These are phyloP conservation scores for Pampus argenteus DNA, from an alignment of 2,797 vertebrate species.

Conservation along the genomic window DNA sequence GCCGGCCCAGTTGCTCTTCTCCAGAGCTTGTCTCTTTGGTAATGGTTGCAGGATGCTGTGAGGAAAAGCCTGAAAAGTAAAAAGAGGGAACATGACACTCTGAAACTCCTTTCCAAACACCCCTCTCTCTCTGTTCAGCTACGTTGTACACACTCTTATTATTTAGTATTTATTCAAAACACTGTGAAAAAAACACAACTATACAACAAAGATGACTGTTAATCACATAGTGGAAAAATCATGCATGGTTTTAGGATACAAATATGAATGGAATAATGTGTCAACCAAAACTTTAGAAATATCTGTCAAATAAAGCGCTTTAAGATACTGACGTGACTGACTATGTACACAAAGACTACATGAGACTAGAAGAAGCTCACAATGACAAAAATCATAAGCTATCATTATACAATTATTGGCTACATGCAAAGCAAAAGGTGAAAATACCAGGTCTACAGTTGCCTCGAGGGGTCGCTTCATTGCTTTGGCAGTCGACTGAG, in stretches of 20 bases:
- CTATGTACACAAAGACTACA: conserved; percentile 69
- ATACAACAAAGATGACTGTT: conserved; percentile 59
- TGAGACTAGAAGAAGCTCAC: conserved; percentile 77
- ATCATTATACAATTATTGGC: conserved; percentile 90
- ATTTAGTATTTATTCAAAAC: conserved; percentile 37
- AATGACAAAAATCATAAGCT: conserved; percentile 84
- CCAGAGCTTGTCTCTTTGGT: conserved; percentile 98
- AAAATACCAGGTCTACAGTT: conserved; percentile 95
- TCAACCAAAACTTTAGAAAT: conserved; percentile 48
- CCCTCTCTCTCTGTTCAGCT: conserved; percentile 2
- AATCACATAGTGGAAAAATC: conserved; percentile 59
- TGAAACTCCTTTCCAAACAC: conserved; percentile 1
- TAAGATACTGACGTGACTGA: conserved; percentile 67
- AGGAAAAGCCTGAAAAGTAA: conserved; percentile 89
- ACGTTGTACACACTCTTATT: conserved; percentile 30
- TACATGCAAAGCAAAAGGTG: conserved; percentile 99
- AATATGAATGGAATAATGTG: conserved; percentile 64
- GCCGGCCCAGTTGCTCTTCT: conserved; percentile 93
- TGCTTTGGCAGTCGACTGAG: conserved; percentile 99
- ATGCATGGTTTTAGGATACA: conserved; percentile 59
- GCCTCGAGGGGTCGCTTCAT: conserved; percentile 99
- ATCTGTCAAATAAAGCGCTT: conserved; percentile 59
- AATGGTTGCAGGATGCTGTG: conserved; percentile 92
- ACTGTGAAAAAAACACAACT: conserved; percentile 40
- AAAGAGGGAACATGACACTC: conserved; percentile 52